Conservation (phyloP, 92 coral and sea anemone genomes). For the Phenganax subtilis region DNA sequence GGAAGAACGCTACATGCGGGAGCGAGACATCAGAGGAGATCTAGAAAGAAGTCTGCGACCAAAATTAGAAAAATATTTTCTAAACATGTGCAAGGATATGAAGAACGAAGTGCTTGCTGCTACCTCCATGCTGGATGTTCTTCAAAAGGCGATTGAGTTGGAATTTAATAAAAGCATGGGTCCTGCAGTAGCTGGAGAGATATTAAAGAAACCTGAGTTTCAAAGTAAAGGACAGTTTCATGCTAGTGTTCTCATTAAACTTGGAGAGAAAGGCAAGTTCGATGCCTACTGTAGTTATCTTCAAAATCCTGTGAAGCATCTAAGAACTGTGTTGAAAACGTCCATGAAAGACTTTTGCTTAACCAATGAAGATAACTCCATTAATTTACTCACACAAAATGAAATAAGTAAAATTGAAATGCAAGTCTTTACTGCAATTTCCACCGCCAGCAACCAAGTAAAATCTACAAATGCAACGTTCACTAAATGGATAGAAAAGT, state of each 20-base stretch:
- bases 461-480: background rate
- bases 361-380: background rate
- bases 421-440: background rate
- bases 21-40: conserved; percentile 20
- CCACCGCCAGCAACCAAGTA: background rate
- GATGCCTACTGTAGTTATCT: background rate
- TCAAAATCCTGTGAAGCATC: conserved; percentile 16
- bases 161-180: conserved; percentile 20
- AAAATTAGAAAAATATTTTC: conserved; percentile 1
- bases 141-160: conserved; percentile 10
- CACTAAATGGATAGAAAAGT: background rate
- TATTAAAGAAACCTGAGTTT: conserved; percentile 5
- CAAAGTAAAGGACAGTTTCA: conserved; percentile 22
- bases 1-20: conserved; percentile 11
- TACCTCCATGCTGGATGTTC: conserved; percentile 11
- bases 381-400: background rate
- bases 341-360: conserved; percentile 7
- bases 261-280: conserved; percentile 5
- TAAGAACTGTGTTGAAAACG: background rate
- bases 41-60: conserved; percentile 20
- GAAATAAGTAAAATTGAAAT: background rate
- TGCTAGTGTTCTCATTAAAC: conserved; percentile 16
- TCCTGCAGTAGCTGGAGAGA: conserved; percentile 2
- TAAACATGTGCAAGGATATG: conserved; percentile 7
- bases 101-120: conserved; percentile 20